A percentile compares a stretch with the other conserved stretches of the same genome.
These are phyloP conservation scores for Rhaphigaster nebulosa DNA, from an alignment of 2,888 invertebrate genomes.

Conservation along the genomic window DNA sequence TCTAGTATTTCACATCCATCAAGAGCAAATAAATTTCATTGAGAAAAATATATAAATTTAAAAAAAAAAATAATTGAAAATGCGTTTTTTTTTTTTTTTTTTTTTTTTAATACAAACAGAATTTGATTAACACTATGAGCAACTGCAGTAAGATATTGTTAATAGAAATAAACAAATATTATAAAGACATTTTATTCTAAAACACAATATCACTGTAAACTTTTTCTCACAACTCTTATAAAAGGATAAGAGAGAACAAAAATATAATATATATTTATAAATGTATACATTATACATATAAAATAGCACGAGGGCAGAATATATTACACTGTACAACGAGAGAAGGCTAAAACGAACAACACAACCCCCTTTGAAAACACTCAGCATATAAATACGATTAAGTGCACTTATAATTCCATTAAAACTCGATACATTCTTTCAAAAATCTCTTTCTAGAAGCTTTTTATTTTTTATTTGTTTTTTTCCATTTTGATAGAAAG, in stretches of 20 bases:
- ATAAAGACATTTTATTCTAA: conserved; percentile 30
- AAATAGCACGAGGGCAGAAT: conserved; percentile 47
- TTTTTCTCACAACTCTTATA: conserved; percentile 45
- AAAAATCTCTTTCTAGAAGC: conserved; percentile 32
- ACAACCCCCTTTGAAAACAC: conserved; percentile 54
- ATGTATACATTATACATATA: conserved; percentile 39
- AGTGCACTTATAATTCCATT: conserved; percentile 55
- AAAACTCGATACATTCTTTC: conserved; percentile 32
- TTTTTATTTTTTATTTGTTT: background rate
- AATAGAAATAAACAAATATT: conserved; percentile 5
- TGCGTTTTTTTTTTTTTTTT: background rate
- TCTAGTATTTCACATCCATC: background rate
- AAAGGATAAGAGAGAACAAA: conserved; percentile 21
- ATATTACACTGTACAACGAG: conserved; percentile 58
- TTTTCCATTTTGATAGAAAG: conserved; percentile 29
- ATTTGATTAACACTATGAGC: background rate
- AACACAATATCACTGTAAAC: conserved; percentile 23
- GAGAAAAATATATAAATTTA: background rate
- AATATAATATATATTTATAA: conserved; percentile 54
- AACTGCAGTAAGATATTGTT: background rate
- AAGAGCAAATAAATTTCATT: background rate
- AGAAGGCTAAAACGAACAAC: conserved; percentile 48
- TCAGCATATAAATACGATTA: conserved; percentile 56
- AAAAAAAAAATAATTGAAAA: background rate
- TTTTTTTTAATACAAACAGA: background rate